Percentiles rank a stretch among this genome's conserved stretches.
These are phyloP conservation scores for Hexactinellida sp. DNA, from an alignment of 37 sponge, comb jelly and placozoan species.

Conservation along the genomic window DNA sequence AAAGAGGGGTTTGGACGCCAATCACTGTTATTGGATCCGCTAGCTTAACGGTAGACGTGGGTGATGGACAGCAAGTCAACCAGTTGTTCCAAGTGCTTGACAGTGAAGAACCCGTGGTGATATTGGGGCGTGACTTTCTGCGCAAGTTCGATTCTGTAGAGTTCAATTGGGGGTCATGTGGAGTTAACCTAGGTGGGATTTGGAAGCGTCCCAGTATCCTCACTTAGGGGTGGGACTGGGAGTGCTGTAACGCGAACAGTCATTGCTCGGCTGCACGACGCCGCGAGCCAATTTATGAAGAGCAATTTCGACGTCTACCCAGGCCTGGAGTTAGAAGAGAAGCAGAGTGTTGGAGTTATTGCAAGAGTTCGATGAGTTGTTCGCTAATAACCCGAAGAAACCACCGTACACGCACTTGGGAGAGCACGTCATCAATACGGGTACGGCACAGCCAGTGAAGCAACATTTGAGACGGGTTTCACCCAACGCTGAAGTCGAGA, in stretches of 20 bases:
- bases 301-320: not conserved
- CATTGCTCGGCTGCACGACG: not conserved
- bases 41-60: not conserved
- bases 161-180: not conserved
- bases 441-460: not conserved
- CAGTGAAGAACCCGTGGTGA: not conserved
- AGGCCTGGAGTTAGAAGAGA: not conserved
- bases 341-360: not conserved
- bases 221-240: not conserved
- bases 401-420: not conserved
- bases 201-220: not conserved
- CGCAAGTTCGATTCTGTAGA: not conserved
- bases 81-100: not conserved
- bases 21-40: not conserved
- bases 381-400: not conserved
- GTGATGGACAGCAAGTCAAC: not conserved
- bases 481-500: not conserved
- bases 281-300: not conserved
- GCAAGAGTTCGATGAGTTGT: not conserved
- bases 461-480: not conserved
- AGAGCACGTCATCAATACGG: not conserved
- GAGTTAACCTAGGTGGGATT: not conserved
- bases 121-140: not conserved
- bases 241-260: not conserved
- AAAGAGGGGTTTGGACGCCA: not conserved